phyloP scores from a whole-genome alignment of 2,797 vertebrate species.

The Basileuterus tristriatus region DNA sequence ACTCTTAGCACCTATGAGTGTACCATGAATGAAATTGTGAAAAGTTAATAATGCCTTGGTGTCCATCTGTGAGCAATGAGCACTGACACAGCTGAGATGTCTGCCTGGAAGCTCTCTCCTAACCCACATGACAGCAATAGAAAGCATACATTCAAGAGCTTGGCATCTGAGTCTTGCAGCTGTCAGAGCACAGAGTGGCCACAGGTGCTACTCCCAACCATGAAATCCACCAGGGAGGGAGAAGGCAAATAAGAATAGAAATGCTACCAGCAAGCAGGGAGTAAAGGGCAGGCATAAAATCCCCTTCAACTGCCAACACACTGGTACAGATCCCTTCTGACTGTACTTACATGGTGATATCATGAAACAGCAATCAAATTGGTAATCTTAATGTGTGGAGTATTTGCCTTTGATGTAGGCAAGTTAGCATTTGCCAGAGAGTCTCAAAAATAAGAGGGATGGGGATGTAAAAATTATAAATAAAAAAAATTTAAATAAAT shows the following conservation, averaged over 20 bases:
- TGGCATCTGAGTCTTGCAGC: constrained; percentile 36
- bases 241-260: not conserved
- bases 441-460: not conserved
- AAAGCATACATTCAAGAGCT: not conserved
- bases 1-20: not conserved
- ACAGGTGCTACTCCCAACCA: constrained; percentile 30
- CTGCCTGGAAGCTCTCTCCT: constrained; percentile 12
- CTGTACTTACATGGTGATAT: not conserved
- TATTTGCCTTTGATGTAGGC: not conserved
- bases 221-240: not conserved
- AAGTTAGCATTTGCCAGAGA: not conserved
- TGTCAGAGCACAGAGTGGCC: constrained; percentile 36
- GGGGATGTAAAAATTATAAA: not conserved
- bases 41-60: not conserved
- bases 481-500: not conserved
- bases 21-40: not conserved
- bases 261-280: constrained; percentile 14
- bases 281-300: not conserved
- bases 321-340: not conserved
- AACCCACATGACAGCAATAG: not conserved
- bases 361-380: not conserved
- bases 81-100: not conserved
- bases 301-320: not conserved
- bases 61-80: not conserved
- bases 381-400: not conserved